These are phyloP conservation scores for Coregonus sp. DNA, from an alignment of 2,797 vertebrate species.

Conservation along the genomic window DNA sequence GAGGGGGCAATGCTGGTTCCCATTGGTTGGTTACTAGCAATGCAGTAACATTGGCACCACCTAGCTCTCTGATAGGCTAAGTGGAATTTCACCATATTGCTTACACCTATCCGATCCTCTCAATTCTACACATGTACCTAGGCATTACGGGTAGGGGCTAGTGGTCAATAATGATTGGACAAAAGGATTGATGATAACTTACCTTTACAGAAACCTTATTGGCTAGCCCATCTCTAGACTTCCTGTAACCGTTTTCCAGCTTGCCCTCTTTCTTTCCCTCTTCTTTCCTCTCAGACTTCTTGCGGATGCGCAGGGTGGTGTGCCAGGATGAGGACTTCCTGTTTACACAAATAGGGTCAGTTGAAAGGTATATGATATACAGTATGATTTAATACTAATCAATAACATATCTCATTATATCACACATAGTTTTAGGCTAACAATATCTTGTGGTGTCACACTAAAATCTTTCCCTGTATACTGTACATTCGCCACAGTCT, in stretches of 20 bases:
- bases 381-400: not conserved
- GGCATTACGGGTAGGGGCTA: not conserved
- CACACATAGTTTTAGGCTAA: not conserved
- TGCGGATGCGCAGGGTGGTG: constrained; percentile 95
- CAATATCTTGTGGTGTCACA: not conserved
- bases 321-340: constrained; percentile 99
- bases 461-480: no score
- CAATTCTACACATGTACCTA: no score
- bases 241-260: constrained; percentile 96
- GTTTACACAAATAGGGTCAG: constrained; percentile 33
- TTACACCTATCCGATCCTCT: no score
- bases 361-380: not conserved
- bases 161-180: not conserved
- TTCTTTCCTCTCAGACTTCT: constrained; percentile 98
- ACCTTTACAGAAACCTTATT: constrained; percentile 99
- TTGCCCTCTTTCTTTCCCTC: constrained; percentile 94
- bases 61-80: no score
- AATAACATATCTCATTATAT: not conserved
- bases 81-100: no score
- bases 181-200: constrained; percentile 5
- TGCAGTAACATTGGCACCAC: no score
- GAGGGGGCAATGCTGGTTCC: no score
- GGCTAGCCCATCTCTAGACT: constrained; percentile 91
- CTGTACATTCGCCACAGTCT: constrained; percentile 11
- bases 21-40: no score